phyloP scores from a whole-genome alignment of 1,140 invertebrate genomes.

The Diabrotica undecimpunctata region DNA sequence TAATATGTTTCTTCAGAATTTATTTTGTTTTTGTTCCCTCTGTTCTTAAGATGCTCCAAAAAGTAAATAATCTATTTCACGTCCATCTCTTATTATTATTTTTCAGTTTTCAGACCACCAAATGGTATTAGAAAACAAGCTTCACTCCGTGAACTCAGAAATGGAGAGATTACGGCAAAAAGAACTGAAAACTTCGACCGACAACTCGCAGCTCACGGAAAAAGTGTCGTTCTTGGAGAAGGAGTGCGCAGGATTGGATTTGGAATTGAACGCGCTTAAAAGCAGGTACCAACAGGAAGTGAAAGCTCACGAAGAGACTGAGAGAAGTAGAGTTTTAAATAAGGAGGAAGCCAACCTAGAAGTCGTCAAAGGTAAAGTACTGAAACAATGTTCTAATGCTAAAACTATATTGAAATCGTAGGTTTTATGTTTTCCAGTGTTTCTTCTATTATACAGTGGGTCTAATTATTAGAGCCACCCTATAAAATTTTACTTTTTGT shows the following conservation, averaged over 20 bases:
- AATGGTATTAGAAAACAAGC: slow-evolving; percentile 72
- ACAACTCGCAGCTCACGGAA: slow-evolving; percentile 76
- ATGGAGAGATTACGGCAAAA: slow-evolving; percentile 67
- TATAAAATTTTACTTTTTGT: too few species aligned
- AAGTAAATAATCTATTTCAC: too few species aligned
- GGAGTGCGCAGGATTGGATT: slow-evolving; percentile 76
- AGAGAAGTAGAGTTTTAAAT: slow-evolving; percentile 74
- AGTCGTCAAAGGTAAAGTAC: slow-evolving; percentile 74
- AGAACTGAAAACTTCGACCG: slow-evolving; percentile 67
- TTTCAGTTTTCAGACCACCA: slow-evolving; percentile 59
- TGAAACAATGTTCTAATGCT: background rate
- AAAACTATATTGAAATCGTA: background rate
- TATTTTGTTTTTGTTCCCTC: too few species aligned
- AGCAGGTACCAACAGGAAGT: slow-evolving; percentile 86
- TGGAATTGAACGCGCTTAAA: slow-evolving; percentile 84
- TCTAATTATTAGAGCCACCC: too few species aligned
- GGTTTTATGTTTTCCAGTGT: too few species aligned
- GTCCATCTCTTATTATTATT: background rate
- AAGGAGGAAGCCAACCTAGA: slow-evolving; percentile 89
- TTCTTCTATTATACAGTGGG: too few species aligned
- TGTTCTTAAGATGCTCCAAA: too few species aligned
- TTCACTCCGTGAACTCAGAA: slow-evolving; percentile 68
- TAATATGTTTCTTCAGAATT: too few species aligned
- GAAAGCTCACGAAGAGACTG: slow-evolving; percentile 83
- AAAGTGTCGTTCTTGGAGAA: slow-evolving; percentile 83